Evolutionary conservation across 2,113 vertebrate genomes (phyloP).

Genomic region (Machaerirhynchus nigripectus): DNA sequence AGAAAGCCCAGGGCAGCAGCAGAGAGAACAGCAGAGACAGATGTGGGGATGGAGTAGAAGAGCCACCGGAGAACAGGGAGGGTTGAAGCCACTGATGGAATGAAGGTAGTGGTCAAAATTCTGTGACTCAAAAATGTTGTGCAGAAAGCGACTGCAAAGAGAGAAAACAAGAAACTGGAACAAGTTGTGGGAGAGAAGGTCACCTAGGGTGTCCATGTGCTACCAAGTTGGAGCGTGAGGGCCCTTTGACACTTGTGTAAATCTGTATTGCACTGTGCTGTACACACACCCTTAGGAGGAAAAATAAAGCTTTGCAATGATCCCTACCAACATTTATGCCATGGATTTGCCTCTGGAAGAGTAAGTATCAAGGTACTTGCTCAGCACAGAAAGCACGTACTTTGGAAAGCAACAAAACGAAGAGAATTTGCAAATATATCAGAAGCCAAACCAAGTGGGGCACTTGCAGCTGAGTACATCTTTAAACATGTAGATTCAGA

Average conservation of each 20-base stretch:
- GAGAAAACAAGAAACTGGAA: not conserved
- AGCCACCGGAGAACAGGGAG: not conserved
- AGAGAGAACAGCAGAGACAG: not conserved
- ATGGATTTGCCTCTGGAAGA: not conserved
- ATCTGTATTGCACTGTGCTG: not conserved
- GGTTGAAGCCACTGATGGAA: not conserved
- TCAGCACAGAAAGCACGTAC: not conserved
- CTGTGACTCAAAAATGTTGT: not conserved
- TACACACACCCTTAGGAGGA: fast-evolving
- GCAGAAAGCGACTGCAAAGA: not conserved
- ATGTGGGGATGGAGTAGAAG: not conserved
- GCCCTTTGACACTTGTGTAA: not conserved
- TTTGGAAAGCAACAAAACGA: not conserved
- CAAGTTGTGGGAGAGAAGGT: not conserved
- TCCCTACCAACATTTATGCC: not conserved
- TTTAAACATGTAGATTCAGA: not conserved
- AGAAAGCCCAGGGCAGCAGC: not conserved
- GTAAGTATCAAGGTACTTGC: not conserved
- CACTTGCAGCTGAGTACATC: not conserved
- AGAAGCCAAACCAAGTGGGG: not conserved
- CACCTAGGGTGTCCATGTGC: not conserved
- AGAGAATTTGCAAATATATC: not conserved
- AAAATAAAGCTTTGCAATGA: not conserved
- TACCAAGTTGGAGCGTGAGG: fast-evolving
- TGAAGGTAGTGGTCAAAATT: not conserved